phyloP scores from a whole-genome alignment of 2,888 invertebrate genomes.

The Ophion ellenae region DNA sequence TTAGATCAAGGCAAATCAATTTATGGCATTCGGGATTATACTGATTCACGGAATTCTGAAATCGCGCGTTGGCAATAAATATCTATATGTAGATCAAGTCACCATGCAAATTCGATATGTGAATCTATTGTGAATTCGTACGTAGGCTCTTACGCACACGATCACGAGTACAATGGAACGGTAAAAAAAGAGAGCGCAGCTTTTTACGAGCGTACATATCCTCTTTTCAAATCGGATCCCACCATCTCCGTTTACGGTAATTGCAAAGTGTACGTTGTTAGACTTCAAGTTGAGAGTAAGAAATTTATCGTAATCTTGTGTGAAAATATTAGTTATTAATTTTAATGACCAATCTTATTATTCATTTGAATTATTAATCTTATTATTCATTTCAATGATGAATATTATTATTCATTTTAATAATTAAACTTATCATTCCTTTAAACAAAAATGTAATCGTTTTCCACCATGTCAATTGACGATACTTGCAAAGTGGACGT shows the following conservation, averaged over 20 bases:
- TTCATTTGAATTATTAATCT: no score
- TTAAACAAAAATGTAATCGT: not conserved
- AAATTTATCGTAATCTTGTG: no score
- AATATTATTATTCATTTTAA: no score
- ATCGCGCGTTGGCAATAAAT: constrained; percentile 8
- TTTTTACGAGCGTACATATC: constrained; percentile 12
- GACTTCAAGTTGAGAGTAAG: no score
- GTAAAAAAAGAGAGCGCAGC: constrained; percentile 17
- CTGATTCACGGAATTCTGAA: constrained; percentile 11
- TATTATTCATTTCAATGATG: no score
- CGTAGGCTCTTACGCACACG: not conserved
- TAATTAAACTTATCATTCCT: no score
- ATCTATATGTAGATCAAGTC: constrained; percentile 49
- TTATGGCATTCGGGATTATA: constrained; percentile 2
- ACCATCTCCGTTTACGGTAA: constrained; percentile 20
- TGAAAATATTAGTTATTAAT: no score
- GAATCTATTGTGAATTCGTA: not conserved
- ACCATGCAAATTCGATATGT: constrained; percentile 26
- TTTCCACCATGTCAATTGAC: constrained; percentile 37
- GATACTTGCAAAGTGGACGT: no score
- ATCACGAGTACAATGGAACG: not conserved
- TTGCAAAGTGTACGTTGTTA: no score
- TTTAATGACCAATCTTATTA: no score
- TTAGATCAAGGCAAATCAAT: constrained; percentile 16
- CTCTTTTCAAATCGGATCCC: constrained; percentile 16